phyloP scores from a whole-genome alignment of 2,888 invertebrate species.

The Agrypnus murinus region DNA sequence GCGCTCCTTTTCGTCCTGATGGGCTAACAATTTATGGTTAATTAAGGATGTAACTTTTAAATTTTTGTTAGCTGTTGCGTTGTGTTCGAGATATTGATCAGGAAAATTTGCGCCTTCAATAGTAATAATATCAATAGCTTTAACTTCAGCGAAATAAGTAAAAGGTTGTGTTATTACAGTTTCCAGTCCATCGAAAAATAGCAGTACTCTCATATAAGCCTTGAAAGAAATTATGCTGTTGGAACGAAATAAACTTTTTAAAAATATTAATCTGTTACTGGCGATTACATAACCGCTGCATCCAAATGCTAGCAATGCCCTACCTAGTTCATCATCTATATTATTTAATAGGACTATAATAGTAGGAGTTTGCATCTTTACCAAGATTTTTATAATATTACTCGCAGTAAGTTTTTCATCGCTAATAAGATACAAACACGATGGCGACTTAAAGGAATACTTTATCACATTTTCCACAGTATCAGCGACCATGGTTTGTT shows the following conservation, averaged over 20 bases:
- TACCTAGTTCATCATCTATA: no score
- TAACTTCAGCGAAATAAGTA: neutral
- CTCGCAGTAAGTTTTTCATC: neutral
- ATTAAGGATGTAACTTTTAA: slow-evolving; percentile 14
- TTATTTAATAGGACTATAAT: no score
- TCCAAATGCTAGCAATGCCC: neutral
- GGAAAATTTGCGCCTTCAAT: neutral
- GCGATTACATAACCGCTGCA: slow-evolving; percentile 22
- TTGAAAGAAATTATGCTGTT: no score
- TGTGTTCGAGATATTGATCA: neutral
- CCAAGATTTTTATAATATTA: neutral
- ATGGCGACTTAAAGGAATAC: no score
- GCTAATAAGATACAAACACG: no score
- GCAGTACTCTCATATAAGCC: slow-evolving; percentile 2
- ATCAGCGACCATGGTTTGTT: no score
- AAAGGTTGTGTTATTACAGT: neutral
- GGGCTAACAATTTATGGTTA: neutral
- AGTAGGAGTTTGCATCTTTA: neutral
- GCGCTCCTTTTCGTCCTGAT: neutral
- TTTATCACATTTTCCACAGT: no score
- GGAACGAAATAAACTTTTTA: neutral
- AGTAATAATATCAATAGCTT: slow-evolving; percentile 10
- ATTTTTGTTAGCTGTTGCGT: neutral
- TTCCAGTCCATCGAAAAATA: neutral
- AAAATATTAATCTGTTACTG: neutral